Conservation (phyloP, 2,888 invertebrate species). For the Latrodectus elegans region DNA sequence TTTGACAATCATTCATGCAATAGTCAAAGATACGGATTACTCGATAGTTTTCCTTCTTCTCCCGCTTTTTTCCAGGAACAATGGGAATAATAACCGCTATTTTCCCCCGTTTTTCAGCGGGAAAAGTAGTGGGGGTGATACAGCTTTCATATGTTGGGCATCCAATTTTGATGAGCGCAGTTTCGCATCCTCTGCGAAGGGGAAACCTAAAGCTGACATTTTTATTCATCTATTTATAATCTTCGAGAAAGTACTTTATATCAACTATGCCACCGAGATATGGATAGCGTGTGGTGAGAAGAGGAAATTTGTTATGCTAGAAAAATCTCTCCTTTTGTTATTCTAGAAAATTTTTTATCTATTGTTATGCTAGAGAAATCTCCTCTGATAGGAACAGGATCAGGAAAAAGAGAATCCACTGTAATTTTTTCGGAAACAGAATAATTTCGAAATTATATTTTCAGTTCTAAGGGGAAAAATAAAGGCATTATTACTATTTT, state of each 20-base stretch:
- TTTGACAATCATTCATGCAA: conserved; percentile 60
- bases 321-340: too few relatives aligned
- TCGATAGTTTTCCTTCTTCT: conserved; percentile 32
- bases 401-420: neutral
- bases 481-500: too few relatives aligned
- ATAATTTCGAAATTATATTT: neutral
- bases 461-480: too few relatives aligned
- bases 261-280: neutral
- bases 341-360: too few relatives aligned
- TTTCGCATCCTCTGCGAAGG: conserved; percentile 1
- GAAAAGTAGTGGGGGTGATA: neutral
- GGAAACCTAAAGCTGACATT: conserved; percentile 1
- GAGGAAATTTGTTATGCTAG: too few relatives aligned
- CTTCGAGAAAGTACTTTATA: neutral
- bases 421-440: neutral
- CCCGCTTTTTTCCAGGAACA: conserved; percentile 32
- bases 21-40: conserved; percentile 61
- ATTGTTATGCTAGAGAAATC: too few relatives aligned
- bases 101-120: conserved; percentile 25
- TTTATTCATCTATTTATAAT: conserved; percentile 4
- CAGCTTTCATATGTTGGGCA: conserved; percentile 20
- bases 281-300: neutral
- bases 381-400: too few relatives aligned
- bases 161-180: conserved; percentile 23
- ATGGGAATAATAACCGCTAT: conserved; percentile 65